Base-by-base conservation (phyloP, 53 echinoderm and acorn worm species). In the Arbacia lixula region DNA sequence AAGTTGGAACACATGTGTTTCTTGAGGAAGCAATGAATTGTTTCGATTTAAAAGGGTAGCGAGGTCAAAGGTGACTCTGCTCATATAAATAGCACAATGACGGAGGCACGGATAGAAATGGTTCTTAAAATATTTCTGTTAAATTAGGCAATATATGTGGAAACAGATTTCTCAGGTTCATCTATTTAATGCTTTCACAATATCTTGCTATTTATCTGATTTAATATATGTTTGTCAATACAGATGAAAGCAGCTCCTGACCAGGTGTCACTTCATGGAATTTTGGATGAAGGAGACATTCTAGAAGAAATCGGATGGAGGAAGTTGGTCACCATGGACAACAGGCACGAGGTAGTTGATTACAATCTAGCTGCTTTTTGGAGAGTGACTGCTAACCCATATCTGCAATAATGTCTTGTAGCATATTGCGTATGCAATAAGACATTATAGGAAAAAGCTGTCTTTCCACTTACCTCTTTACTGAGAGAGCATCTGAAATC, bases 291-390 rank as follows among this genome's bases (percentile, higher is more conserved):
- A 62, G 63, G 63, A 29, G 63, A 63, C 63, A 1, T 63, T 6
- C 63, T 63, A 16, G 63, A 63, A 16, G 32, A 62, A 6, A 62
- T 62, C 1, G 63, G 63, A 62, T 62, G 63, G 63, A 62, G 63
- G 63, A 62, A 14, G 63, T 62, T 62, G 63, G 63, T 63, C 63
- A 63, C 63, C 29, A 63, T 63, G 63, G 63, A 63, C 6, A 63
- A 63, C 31, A 31, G 32, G 5, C 26, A 63, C 31, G 63, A 63
- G 63, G 32, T 63, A 31, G 25, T 25, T 2, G 11, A 60, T 60
- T 1, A 58, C 22, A 24, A 22, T 58, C 46, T 46, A 46, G 14
- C 46, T 46, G 46, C 46, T 46, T 46, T 46, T 46, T 14, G 14
- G 46, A 46, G 8, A 46, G 46, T 46, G 46, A 46, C 46, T 46